Conservation (phyloP, 2,888 invertebrate genomes). For the Malthinus flaveolus region DNA sequence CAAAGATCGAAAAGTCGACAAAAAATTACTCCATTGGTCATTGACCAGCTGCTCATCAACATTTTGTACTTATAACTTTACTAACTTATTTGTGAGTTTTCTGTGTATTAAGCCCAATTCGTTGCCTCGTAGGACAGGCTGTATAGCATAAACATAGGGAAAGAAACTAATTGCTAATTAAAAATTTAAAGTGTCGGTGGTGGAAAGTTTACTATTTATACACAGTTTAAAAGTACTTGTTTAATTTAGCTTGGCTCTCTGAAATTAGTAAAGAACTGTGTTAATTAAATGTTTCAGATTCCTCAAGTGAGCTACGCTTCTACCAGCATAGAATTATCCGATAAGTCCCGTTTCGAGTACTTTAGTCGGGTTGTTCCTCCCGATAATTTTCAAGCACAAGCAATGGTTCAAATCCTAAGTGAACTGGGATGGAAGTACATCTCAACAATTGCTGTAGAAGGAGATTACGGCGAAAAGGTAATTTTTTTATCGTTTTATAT, state of each 20-base stretch:
- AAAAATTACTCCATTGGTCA: no score
- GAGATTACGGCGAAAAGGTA: conserved; percentile 75
- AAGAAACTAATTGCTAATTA: no score
- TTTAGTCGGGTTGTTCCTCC: conserved; percentile 74
- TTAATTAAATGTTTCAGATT: conserved; percentile 53
- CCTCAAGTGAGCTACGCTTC: conserved; percentile 75
- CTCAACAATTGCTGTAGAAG: conserved; percentile 75
- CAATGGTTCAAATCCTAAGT: conserved; percentile 68
- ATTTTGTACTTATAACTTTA: no score
- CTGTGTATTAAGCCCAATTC: no score
- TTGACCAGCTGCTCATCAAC: no score
- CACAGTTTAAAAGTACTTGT: background rate
- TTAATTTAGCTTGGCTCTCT: background rate
- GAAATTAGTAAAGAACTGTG: background rate
- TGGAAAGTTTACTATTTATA: no score
- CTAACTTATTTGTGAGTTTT: no score
- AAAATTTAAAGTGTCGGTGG: no score
- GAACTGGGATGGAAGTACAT: conserved; percentile 75
- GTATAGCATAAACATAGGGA: no score
- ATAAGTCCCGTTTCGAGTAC: conserved; percentile 70
- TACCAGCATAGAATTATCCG: conserved; percentile 70
- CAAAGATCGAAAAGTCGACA: no score
- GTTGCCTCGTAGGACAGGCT: no score
- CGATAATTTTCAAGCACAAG: conserved; percentile 71
- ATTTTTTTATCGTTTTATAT: background rate